Evolutionary conservation across 2,113 vertebrate species (phyloP).

Genomic region (Ictalurus punctatus): DNA sequence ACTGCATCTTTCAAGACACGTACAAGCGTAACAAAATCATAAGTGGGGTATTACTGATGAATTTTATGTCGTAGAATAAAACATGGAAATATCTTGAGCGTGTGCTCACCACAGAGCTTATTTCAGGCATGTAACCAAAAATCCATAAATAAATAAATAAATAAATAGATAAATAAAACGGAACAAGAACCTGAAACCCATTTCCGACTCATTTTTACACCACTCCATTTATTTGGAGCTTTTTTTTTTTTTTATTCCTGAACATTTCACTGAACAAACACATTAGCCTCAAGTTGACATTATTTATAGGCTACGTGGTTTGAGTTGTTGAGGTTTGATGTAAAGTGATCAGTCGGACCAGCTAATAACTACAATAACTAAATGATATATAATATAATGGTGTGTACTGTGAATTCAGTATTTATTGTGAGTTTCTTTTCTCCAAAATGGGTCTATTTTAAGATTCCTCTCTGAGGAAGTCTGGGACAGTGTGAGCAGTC

Average conservation of each 20-base stretch:
- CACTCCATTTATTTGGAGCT: too few species aligned
- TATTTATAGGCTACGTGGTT: background rate
- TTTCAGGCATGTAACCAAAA: too few species aligned
- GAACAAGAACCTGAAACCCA: too few species aligned
- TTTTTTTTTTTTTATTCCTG: background rate
- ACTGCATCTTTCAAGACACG: too few species aligned
- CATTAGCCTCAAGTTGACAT: background rate
- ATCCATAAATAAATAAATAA: too few species aligned
- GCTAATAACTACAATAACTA: background rate
- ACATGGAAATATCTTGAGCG: too few species aligned
- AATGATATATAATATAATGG: background rate
- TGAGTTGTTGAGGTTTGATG: background rate
- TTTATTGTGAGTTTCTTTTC: background rate
- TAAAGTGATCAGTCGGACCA: background rate
- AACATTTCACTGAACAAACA: background rate
- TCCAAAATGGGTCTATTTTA: background rate
- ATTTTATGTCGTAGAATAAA: too few species aligned
- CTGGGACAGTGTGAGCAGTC: background rate
- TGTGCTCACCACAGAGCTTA: too few species aligned
- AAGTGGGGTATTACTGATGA: too few species aligned
- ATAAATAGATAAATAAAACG: too few species aligned
- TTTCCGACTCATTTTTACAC: too few species aligned
- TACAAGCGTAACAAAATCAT: too few species aligned
- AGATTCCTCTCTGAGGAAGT: background rate
- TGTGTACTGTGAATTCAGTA: background rate